These are phyloP conservation scores for Anableps anableps DNA, from an alignment of 2,797 vertebrate species.

Conservation along the genomic window DNA sequence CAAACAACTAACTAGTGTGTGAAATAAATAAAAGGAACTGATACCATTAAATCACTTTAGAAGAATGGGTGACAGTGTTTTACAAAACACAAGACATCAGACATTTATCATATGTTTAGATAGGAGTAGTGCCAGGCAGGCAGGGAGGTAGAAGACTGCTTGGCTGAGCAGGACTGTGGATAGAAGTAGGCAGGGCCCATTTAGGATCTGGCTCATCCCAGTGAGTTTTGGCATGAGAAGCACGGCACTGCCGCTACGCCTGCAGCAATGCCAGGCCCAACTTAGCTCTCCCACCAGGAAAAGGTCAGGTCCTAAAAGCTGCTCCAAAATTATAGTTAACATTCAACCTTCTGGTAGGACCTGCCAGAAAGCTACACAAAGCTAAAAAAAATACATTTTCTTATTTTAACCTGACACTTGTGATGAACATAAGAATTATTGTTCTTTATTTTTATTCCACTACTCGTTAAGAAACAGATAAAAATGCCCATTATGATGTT, in stretches of 20 bases:
- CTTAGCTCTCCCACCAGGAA: constrained; percentile 66
- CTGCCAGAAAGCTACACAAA: neutral
- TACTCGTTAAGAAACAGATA: neutral
- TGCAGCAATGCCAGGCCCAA: constrained; percentile 65
- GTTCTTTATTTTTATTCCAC: constrained; percentile 3
- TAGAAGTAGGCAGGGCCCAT: constrained; percentile 60
- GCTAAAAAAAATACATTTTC: constrained; percentile 1
- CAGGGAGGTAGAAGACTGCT: constrained; percentile 39
- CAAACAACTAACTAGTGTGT: neutral
- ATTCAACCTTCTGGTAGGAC: constrained; percentile 39
- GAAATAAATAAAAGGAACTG: neutral
- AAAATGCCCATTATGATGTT: constrained; percentile 23
- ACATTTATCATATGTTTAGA: constrained; percentile 12
- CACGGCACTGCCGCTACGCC: constrained; percentile 43
- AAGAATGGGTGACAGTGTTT: neutral
- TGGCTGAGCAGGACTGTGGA: constrained; percentile 47
- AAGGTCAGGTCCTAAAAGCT: constrained; percentile 61
- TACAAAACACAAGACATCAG: neutral
- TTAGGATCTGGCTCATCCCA: constrained; percentile 66
- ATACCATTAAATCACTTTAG: neutral
- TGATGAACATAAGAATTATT: neutral
- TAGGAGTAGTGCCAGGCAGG: constrained; percentile 32
- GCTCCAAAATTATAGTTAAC: constrained; percentile 58
- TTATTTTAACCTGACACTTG: neutral
- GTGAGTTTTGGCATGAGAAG: constrained; percentile 53